phyloP scores from a whole-genome alignment of 2,113 vertebrate species.

The Seriola aureovittata region DNA sequence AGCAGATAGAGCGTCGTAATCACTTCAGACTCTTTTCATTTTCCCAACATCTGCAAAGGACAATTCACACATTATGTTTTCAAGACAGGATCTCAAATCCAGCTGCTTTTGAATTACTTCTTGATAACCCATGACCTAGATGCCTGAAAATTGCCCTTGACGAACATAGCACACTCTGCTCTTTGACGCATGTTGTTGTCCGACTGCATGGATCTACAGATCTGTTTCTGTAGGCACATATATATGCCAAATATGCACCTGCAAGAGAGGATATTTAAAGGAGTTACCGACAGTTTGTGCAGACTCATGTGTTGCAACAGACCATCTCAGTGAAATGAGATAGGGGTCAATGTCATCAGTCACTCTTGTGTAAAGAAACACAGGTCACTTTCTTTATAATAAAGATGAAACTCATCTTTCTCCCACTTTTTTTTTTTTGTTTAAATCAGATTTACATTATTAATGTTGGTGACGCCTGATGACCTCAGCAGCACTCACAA shows the following conservation, averaged over 20 bases:
- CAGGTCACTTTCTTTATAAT: background rate
- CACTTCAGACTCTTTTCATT: background rate
- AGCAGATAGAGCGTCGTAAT: background rate
- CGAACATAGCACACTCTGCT: background rate
- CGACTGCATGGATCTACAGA: background rate
- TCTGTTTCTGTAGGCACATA: background rate
- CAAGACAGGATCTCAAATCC: background rate
- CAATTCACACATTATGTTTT: background rate
- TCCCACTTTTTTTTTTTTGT: background rate
- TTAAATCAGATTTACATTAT: background rate
- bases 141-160: background rate
- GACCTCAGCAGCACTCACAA: slow-evolving; percentile 13
- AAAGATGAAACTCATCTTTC: background rate
- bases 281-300: background rate
- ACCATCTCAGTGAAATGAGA: background rate
- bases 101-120: slow-evolving; percentile 1
- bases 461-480: background rate
- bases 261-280: background rate
- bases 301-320: background rate
- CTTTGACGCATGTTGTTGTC: background rate
- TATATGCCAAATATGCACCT: background rate
- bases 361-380: background rate
- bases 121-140: background rate
- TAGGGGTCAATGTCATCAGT: background rate
- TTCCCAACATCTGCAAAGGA: background rate